Base-by-base conservation (phyloP, 2,113 vertebrate species). In the Phasianus colchicus region DNA sequence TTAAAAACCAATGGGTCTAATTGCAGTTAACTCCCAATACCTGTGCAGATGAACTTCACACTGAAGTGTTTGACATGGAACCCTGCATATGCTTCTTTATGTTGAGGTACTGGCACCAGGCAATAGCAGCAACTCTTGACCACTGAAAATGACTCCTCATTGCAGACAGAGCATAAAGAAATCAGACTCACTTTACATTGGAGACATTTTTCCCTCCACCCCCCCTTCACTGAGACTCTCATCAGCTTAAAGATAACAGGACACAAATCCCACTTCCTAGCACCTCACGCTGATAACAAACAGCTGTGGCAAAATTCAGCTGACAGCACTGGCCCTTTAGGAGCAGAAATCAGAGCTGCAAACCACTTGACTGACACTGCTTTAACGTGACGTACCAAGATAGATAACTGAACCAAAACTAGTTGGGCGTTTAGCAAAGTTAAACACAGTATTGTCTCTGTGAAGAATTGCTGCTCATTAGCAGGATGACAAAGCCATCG, bases 371-470 rank as follows among this genome's bases (percentile, higher is more conserved):
- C 48, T 61, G 47, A 91, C 83, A 95, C 93, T 79, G 96, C 73
- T 79, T 90, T 88, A 96, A 92, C 87, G 45, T 85, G 70, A 80
- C 47, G 69, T 52, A 86, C 90, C 83, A 92, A 93, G 54, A 88
- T 50, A 93, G 83, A 80, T 77, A 75, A 48, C 20, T 47, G 89
- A 93, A 50, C n/a, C 21, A 79, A 83, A 77, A 38, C 47, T 88
- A 76, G 45, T 52, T 54, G 25, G n/a, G 78, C 5, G 22, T 86
- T 70, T 77, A 83, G 73, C 12, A 69, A 36, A 57, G 22, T 54
- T 43, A 55, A 79, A 79, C 22, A 25, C 48, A 50, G 30, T 54
- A 27, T 40, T 2, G 22, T 71, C 36, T 69, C 70, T 67, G 16
- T 17, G 25, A 86, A 70, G 25, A 81, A 9, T n/a, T 40, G 61